Evolutionary conservation across 2,888 invertebrate genomes (phyloP), one percentile per base, ranked within the genome.

Genomic region (Trisateles emortualis): DNA sequence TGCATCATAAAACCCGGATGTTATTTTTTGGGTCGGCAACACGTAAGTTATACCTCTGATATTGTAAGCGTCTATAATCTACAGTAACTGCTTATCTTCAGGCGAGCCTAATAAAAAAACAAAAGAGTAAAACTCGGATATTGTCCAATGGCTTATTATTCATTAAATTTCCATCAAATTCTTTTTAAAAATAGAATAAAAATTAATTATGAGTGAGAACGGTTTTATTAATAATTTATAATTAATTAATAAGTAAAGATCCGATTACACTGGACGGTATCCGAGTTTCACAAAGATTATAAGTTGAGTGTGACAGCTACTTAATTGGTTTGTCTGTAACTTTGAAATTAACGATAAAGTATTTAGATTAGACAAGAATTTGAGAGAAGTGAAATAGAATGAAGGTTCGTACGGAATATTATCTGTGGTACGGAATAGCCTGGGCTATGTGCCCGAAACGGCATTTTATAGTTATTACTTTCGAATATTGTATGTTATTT

Each of bases 281-380:
- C 22, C 10, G 19, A 39, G 29, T 3, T 13, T 38, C 11, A 9
- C 3, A 8, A 8, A 11, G 22, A 24, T 32, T 14, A 13, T 41
- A 48, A 41, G 33, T 35, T 35, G 17, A 47, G 32, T 22, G 22
- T 26, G 26, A 17, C 40, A 16, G 17, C 6, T 6, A 6, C 26
- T 32, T 35, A 26, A 48, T 17, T 35, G 26, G 26, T 41, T 26
- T 41, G 30, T 24, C 26, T 41, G 16, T 16, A 45, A 59, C 51
- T 52, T 50, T n/a, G 13, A 22, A 52, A 44, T 5, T 35, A 30
- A 35, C 24, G n/a, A 3, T n/a, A 36, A 67, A 62, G 52, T 48
- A 67, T 62, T 59, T 62, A 52, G 46, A 62, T 62, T 54, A 41
- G 44, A 52, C 52, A 40, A 58, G 32, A 53, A 9, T 52, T 30